These are phyloP conservation scores for Tortrix viridana DNA, from an alignment of 2,888 invertebrate genomes.

Conservation along the genomic window DNA sequence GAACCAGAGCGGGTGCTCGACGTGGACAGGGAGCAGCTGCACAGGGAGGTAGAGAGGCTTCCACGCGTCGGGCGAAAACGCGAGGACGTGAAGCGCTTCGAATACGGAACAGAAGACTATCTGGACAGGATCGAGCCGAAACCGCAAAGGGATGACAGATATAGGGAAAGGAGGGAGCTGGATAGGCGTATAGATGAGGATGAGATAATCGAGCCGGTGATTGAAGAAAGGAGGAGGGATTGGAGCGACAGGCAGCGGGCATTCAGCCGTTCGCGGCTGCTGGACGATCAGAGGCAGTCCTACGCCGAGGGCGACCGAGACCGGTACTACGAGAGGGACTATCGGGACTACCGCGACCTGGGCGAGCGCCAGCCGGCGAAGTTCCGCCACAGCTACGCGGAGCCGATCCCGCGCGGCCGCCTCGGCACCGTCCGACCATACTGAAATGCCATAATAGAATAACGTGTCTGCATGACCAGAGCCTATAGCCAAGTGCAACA, in stretches of 20 bases:
- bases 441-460: conserved; percentile 79
- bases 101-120: conserved; percentile 76
- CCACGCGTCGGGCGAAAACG: conserved; percentile 76
- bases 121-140: conserved; percentile 72
- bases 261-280: conserved; percentile 75
- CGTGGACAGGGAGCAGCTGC: conserved; percentile 57
- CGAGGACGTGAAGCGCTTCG: conserved; percentile 73
- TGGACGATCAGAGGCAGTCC: conserved; percentile 77
- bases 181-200: conserved; percentile 78
- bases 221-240: conserved; percentile 72
- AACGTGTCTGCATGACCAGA: conserved; percentile 40
- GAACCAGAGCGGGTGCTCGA: conserved; percentile 69
- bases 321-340: conserved; percentile 74
- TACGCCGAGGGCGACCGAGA: conserved; percentile 74
- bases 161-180: conserved; percentile 71
- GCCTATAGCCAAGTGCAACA: too few relatives aligned
- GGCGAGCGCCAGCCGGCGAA: conserved; percentile 74
- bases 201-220: conserved; percentile 75
- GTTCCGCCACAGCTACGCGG: conserved; percentile 87
- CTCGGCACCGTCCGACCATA: conserved; percentile 80
- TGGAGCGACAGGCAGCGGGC: conserved; percentile 76
- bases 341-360: conserved; percentile 73
- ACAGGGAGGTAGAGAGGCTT: conserved; percentile 74
- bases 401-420: conserved; percentile 83
- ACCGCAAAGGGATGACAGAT: conserved; percentile 69